A percentile compares a stretch with the other conserved stretches of the same genome.
phyloP scores from a whole-genome alignment of 2,113 vertebrate species.

The Tricholaema leucomelas region DNA sequence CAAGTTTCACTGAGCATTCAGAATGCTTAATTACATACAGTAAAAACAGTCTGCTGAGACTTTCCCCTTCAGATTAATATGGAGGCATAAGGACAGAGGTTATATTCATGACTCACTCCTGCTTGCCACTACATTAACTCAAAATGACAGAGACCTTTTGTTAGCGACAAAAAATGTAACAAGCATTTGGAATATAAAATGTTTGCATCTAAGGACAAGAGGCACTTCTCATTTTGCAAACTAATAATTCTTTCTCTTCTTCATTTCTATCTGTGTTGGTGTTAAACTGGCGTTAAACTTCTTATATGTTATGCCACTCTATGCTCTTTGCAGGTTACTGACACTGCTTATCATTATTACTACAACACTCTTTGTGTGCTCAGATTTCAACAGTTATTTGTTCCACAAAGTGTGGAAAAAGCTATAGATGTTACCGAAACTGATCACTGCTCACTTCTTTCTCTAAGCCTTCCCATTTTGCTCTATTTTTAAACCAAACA shows the following conservation, averaged over 20 bases:
- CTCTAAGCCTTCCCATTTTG: slow-evolving; percentile 17
- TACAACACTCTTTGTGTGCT: slow-evolving; percentile 47
- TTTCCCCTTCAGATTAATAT: slow-evolving; percentile 64
- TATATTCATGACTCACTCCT: slow-evolving; percentile 44
- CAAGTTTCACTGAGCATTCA: slow-evolving; percentile 71
- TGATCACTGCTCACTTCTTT: slow-evolving; percentile 39
- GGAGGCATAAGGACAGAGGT: slow-evolving; percentile 59
- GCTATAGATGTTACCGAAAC: neutral
- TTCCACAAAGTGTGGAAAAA: slow-evolving; percentile 68
- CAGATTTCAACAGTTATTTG: slow-evolving; percentile 69
- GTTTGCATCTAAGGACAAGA: slow-evolving; percentile 44
- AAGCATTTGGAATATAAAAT: slow-evolving; percentile 52
- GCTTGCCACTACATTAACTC: slow-evolving; percentile 28
- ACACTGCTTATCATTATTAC: slow-evolving; percentile 65
- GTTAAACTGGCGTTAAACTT: slow-evolving; percentile 65
- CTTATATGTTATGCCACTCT: slow-evolving; percentile 70
- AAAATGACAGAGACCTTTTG: slow-evolving; percentile 60
- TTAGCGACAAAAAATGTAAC: slow-evolving; percentile 36
- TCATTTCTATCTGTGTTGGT: neutral
- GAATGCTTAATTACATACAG: slow-evolving; percentile 77
- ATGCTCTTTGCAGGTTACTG: slow-evolving; percentile 73
- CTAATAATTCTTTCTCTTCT: slow-evolving; percentile 7
- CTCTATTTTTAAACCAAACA: slow-evolving; percentile 43
- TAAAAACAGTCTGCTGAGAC: slow-evolving; percentile 71
- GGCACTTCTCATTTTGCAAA: slow-evolving; percentile 56